Percentiles rank a stretch among this genome's conserved stretches.
Conservation (phyloP, 2,113 vertebrate genomes). For the Cichladusa arquata region DNA sequence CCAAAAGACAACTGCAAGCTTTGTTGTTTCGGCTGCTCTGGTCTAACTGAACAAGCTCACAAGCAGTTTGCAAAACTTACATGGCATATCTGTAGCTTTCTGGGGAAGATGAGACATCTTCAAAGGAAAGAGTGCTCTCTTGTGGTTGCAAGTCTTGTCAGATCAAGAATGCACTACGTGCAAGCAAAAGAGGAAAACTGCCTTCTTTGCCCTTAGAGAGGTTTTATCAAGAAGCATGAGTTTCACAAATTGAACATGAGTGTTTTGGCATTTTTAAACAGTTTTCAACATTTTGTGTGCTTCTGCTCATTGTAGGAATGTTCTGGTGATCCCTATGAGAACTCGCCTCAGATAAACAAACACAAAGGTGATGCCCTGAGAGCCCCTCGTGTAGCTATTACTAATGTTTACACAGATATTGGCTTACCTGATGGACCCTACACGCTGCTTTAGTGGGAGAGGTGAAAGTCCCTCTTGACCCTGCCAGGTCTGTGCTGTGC, state of each 20-base stretch:
- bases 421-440: neutral
- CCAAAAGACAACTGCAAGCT: slow-evolving; percentile 57
- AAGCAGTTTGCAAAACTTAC: slow-evolving; percentile 68
- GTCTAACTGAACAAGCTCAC: slow-evolving; percentile 61
- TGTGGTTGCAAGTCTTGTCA: slow-evolving; percentile 70
- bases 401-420: neutral
- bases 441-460: neutral
- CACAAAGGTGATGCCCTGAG: neutral
- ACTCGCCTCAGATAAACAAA: neutral
- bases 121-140: slow-evolving; percentile 75
- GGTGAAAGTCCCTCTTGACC: neutral
- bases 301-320: neutral
- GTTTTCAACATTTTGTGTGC: neutral
- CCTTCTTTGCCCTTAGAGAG: neutral
- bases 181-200: neutral
- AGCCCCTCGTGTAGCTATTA: neutral
- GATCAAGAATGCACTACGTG: neutral
- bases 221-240: neutral
- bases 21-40: slow-evolving; percentile 69
- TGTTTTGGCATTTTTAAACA: neutral
- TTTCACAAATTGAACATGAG: neutral
- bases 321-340: neutral
- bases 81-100: slow-evolving; percentile 34
- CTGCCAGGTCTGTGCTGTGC: neutral
- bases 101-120: slow-evolving; percentile 57